Percentiles rank a stretch among this genome's conserved stretches.
Conservation (phyloP, 2,113 vertebrate genomes). For the Rhinolophus ferrumequinum region DNA sequence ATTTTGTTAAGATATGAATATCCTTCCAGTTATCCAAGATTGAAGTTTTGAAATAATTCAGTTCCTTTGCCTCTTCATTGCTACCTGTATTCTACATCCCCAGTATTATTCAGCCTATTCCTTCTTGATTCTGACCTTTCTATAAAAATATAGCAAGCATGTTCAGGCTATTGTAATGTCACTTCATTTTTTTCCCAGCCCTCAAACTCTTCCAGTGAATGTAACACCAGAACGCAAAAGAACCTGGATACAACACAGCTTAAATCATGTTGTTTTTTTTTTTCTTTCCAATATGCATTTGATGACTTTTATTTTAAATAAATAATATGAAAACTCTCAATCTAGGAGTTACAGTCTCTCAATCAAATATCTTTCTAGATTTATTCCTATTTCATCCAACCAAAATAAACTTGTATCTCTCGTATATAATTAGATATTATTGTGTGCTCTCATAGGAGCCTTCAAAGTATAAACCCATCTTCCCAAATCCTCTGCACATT, state of each 20-base stretch:
- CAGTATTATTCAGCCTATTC: background rate
- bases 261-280: background rate
- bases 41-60: background rate
- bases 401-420: background rate
- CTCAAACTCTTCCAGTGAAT: background rate
- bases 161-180: background rate
- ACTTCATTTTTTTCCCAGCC: background rate
- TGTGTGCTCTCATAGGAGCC: background rate
- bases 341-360: background rate
- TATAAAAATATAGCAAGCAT: background rate
- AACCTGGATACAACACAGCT: background rate
- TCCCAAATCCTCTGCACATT: background rate
- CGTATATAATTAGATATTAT: background rate
- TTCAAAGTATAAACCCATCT: background rate
- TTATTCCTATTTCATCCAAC: background rate
- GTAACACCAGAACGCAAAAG: background rate
- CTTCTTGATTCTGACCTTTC: background rate
- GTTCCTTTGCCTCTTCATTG: background rate
- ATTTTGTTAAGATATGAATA: background rate
- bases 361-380: background rate
- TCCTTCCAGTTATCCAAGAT: background rate
- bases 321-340: background rate
- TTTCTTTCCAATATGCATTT: background rate
- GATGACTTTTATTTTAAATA: background rate
- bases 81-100: background rate